Base-by-base conservation (phyloP, 1,140 invertebrate species). In the Halictus rubicundus region DNA sequence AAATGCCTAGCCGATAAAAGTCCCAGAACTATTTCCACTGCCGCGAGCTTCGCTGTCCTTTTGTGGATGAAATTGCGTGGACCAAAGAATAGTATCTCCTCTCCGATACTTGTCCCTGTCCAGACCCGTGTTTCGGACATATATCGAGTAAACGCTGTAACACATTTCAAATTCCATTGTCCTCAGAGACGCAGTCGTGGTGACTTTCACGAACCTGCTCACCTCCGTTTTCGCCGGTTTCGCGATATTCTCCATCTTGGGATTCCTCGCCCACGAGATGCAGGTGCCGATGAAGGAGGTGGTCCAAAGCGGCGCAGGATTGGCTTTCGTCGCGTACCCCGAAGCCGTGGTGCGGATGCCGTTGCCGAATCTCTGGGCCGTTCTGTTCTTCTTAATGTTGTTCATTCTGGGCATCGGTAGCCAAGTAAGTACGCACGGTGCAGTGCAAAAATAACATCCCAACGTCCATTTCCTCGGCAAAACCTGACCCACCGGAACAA, bases 361-460 rank as follows among this genome's bases (percentile, higher is more conserved):
- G 0, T 88, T 95, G 32, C 94, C 96, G 0, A 96, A 96, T 73
- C 88, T 97, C 6, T 98, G 97, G 97, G 95, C 96, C 0, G 93
- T 96, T 12, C 90, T 97, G 1, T 98, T 98, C 93, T 98, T 98
- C 93, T 94, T 97, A 72, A 97, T 97, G 96, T 93, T 97, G 46
- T 95, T 97, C 81, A 95, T 96, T n/a, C 93, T 97, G 3, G 96
- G 96, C 0, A 89, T 97, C 5, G 96, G 96, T 64, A 95, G 95
- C 74, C 95, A 97, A 94, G 90, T 91, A 70, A 90, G 79, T 76
- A 68, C 19, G n/a, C n/a, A 69, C 49, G 1, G 16, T 60, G 27
- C 39, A 21, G 19, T 7, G 32, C 32, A 32, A 3, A 32, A n/a
- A n/a, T n/a, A n/a, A n/a, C n/a, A n/a, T n/a, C n/a, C n/a, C n/a